phyloP scores from a whole-genome alignment of 2,797 vertebrate genomes.

The Manis crassicaudata region DNA sequence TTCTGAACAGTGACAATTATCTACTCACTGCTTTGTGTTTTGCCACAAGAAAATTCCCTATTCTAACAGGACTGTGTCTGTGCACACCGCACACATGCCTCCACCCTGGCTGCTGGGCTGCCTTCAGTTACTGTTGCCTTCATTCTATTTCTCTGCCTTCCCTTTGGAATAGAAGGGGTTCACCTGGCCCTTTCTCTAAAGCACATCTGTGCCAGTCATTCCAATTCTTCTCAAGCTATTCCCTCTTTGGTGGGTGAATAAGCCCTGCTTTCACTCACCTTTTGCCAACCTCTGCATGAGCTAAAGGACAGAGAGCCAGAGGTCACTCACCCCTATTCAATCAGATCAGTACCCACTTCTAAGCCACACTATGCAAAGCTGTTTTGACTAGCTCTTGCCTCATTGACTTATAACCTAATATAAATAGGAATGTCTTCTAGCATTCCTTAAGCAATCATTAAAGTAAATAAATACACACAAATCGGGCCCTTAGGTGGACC shows the following conservation, averaged over 20 bases:
- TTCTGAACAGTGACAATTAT: not conserved
- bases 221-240: not conserved
- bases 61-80: not conserved
- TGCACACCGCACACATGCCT: rapidly evolving
- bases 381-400: not conserved
- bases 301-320: not conserved
- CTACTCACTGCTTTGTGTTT: not conserved
- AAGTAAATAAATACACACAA: slow-evolving; percentile 48
- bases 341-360: not conserved
- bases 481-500: not conserved
- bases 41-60: not conserved
- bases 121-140: not conserved
- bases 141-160: not conserved
- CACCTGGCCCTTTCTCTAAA: not conserved
- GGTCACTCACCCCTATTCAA: not conserved
- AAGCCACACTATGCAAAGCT: not conserved
- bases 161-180: not conserved
- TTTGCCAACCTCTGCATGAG: not conserved
- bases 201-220: not conserved
- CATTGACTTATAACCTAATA: not conserved
- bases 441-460: slow-evolving; percentile 43
- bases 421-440: not conserved
- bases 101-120: not conserved
- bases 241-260: not conserved
- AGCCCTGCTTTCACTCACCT: not conserved